A percentile compares a stretch with the other conserved stretches of the same genome.
Evolutionary conservation across 2,888 invertebrate genomes (phyloP).

Genomic region (Meloe dianella): DNA sequence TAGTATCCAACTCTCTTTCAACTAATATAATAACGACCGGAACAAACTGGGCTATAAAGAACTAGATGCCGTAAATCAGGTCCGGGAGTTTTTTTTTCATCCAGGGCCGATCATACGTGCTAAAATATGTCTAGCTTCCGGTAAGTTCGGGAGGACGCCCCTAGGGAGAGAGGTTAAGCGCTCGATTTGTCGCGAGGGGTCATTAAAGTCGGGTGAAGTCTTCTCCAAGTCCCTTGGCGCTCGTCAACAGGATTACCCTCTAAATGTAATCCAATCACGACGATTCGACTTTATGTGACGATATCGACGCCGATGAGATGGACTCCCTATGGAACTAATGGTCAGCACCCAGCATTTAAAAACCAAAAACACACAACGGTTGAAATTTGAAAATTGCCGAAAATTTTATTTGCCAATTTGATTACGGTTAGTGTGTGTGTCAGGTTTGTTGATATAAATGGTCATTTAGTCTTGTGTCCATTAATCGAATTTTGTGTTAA

Average conservation of each 20-base stretch:
- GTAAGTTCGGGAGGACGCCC: slow-evolving; percentile 43
- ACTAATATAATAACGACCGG: slow-evolving; percentile 70
- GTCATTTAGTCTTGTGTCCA: slow-evolving; percentile 13
- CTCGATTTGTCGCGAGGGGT: slow-evolving; percentile 62
- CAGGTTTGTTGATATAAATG: slow-evolving; percentile 13
- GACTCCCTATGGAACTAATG: neutral
- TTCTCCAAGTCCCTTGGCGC: slow-evolving; percentile 62
- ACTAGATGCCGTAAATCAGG: slow-evolving; percentile 70
- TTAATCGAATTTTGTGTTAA: slow-evolving; percentile 39
- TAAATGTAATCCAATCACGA: slow-evolving; percentile 73
- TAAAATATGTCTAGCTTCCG: slow-evolving; percentile 56
- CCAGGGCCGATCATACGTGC: slow-evolving; percentile 49
- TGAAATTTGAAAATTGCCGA: neutral
- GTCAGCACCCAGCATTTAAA: neutral
- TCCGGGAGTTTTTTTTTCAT: slow-evolving; percentile 30
- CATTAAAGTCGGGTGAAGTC: slow-evolving; percentile 58
- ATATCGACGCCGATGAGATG: slow-evolving; percentile 25
- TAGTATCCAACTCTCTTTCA: slow-evolving; percentile 62
- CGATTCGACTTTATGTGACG: slow-evolving; percentile 50
- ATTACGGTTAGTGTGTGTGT: neutral
- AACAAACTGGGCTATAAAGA: slow-evolving; percentile 72
- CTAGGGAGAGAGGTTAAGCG: slow-evolving; percentile 57
- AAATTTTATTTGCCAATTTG: neutral
- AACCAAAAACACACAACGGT: neutral
- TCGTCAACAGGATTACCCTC: slow-evolving; percentile 67